Conservation (phyloP, 2,888 invertebrate genomes). For the Rhogogaster chlorosoma region DNA sequence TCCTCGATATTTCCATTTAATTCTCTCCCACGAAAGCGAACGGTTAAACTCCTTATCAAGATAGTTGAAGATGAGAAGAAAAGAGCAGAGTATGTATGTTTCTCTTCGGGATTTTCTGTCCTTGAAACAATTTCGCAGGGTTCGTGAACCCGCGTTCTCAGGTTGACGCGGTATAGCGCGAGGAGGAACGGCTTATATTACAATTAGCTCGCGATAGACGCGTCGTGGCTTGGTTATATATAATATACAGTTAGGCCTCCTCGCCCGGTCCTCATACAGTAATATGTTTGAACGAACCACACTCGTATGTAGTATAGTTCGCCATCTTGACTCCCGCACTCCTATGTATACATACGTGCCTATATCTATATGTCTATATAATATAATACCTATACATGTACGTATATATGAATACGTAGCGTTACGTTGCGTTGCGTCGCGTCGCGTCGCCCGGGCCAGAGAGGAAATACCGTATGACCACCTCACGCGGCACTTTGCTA, state of each 20-base stretch:
- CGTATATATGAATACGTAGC: neutral
- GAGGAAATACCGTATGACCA: conserved; percentile 50
- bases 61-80: neutral
- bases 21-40: neutral
- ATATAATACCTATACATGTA: neutral
- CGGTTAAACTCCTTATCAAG: neutral
- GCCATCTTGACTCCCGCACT: conserved; percentile 4
- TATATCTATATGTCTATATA: neutral
- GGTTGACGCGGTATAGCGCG: neutral
- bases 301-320: conserved; percentile 2
- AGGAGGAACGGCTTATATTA: neutral
- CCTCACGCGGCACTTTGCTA: conserved; percentile 22
- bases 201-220: conserved; percentile 12
- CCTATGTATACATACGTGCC: neutral
- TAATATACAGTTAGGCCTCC: conserved; percentile 19
- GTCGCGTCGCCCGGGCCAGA: conserved; percentile 34
- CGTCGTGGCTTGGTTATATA: neutral
- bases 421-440: neutral
- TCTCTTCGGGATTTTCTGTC: neutral
- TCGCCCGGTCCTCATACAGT: conserved; percentile 1
- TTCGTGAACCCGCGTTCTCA: neutral
- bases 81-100: neutral
- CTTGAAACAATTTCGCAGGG: neutral
- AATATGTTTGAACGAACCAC: neutral
- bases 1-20: neutral